Evolutionary conservation across 2,113 vertebrate genomes (phyloP).

Genomic region (Bucco capensis): DNA sequence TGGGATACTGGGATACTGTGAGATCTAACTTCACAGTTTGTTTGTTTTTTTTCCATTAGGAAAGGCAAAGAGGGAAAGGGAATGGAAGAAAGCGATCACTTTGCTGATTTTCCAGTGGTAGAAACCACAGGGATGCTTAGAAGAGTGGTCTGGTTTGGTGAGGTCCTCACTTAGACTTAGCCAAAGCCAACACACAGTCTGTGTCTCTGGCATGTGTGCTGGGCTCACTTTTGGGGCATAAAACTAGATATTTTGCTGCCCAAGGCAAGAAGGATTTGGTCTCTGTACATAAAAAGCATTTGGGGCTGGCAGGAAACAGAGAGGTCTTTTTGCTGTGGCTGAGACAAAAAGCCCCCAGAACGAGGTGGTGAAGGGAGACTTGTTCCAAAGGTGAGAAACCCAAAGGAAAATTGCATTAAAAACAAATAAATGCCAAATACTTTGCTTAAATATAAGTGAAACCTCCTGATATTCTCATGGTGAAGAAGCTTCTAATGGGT

Average conservation of each 20-base stretch:
- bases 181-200: neutral
- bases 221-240: neutral
- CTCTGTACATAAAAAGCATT: neutral
- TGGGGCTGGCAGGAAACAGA: neutral
- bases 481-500: neutral
- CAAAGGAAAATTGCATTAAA: neutral
- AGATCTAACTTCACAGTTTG: too few relatives aligned
- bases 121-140: neutral
- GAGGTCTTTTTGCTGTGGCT: neutral
- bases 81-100: neutral
- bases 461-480: neutral
- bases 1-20: too few relatives aligned
- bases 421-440: too few relatives aligned
- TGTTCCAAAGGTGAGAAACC: neutral
- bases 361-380: neutral
- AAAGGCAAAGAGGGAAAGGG: too few relatives aligned
- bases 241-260: neutral
- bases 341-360: neutral
- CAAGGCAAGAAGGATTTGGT: neutral
- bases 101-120: neutral
- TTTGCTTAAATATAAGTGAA: neutral
- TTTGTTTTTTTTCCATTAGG: too few relatives aligned
- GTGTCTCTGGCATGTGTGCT: accelerated
- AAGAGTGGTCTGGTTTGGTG: neutral
- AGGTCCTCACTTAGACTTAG: neutral